A percentile compares a stretch with the other conserved stretches of the same genome.
Evolutionary conservation across 2,797 vertebrate genomes (phyloP).

Genomic region (Chiroxiphia lanceolata): DNA sequence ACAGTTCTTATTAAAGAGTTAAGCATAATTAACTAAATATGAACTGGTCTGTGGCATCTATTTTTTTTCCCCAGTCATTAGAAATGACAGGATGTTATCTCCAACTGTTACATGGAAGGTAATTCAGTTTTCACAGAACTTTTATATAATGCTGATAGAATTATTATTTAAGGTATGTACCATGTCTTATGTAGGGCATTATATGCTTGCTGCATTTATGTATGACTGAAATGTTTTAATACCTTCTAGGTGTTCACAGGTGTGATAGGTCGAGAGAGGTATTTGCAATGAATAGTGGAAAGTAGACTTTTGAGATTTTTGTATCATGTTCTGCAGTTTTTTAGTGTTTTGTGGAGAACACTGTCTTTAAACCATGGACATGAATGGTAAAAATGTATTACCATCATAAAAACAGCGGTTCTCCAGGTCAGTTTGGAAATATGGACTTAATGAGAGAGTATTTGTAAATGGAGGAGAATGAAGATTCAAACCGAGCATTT

Average conservation of each 20-base stretch:
- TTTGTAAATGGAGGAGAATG: neutral
- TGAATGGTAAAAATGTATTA: neutral
- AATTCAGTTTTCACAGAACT: conserved; percentile 69
- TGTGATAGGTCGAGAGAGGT: neutral
- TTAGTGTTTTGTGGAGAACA: neutral
- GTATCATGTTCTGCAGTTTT: neutral
- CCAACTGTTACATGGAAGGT: conserved; percentile 60
- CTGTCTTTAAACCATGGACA: neutral
- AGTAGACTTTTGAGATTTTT: neutral
- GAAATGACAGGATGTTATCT: conserved; percentile 69
- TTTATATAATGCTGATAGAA: conserved; percentile 63
- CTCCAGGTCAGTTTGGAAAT: neutral
- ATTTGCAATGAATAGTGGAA: neutral
- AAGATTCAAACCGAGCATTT: neutral
- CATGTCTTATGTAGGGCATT: conserved; percentile 15
- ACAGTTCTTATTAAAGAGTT: conserved; percentile 52
- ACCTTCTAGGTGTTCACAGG: neutral
- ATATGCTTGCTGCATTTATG: neutral
- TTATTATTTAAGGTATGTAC: conserved; percentile 58
- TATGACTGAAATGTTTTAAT: neutral
- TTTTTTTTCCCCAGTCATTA: conserved; percentile 48
- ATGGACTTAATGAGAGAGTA: neutral
- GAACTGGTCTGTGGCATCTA: conserved; percentile 35
- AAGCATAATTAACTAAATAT: conserved; percentile 52
- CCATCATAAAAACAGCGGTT: neutral